These are phyloP conservation scores for Zingel zingel DNA, from an alignment of 2,113 vertebrate genomes.

Conservation along the genomic window DNA sequence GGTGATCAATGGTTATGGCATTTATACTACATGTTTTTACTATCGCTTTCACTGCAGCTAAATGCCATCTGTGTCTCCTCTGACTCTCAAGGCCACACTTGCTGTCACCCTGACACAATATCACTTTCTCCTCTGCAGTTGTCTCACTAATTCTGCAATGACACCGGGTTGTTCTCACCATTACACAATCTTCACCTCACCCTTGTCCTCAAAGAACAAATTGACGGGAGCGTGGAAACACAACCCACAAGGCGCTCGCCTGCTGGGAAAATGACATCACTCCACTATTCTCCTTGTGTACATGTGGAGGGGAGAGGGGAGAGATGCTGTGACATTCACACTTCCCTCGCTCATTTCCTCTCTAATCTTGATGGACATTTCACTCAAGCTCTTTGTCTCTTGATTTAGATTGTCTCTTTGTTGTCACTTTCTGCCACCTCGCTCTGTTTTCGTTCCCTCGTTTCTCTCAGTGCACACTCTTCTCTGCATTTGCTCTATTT, in stretches of 20 bases:
- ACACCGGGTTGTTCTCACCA: constrained; percentile 33
- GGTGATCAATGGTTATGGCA: neutral
- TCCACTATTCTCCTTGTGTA: constrained; percentile 9
- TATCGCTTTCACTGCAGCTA: constrained; percentile 24
- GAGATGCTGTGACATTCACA: constrained; percentile 52
- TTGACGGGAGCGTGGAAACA: constrained; percentile 12
- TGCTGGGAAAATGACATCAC: constrained; percentile 36
- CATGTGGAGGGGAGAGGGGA: neutral
- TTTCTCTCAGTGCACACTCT: constrained; percentile 16
- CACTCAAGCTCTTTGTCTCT: constrained; percentile 7
- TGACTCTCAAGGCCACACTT: neutral
- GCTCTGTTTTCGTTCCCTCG: constrained; percentile 19
- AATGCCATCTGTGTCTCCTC: constrained; percentile 10
- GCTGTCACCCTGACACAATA: constrained; percentile 24
- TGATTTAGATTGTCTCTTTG: constrained; percentile 9
- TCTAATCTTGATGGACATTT: constrained; percentile 44
- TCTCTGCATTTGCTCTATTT: neutral
- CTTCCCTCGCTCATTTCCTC: constrained; percentile 43
- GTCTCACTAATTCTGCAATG: constrained; percentile 30
- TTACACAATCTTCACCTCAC: constrained; percentile 30
- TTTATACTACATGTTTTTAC: constrained; percentile 26
- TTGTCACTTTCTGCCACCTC: constrained; percentile 22
- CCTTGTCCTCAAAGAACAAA: constrained; percentile 26
- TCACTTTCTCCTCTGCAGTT: constrained; percentile 36
- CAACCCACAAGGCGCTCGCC: neutral